These are phyloP conservation scores for Callipepla californica DNA, from an alignment of 2,113 vertebrate genomes.

Conservation along the genomic window DNA sequence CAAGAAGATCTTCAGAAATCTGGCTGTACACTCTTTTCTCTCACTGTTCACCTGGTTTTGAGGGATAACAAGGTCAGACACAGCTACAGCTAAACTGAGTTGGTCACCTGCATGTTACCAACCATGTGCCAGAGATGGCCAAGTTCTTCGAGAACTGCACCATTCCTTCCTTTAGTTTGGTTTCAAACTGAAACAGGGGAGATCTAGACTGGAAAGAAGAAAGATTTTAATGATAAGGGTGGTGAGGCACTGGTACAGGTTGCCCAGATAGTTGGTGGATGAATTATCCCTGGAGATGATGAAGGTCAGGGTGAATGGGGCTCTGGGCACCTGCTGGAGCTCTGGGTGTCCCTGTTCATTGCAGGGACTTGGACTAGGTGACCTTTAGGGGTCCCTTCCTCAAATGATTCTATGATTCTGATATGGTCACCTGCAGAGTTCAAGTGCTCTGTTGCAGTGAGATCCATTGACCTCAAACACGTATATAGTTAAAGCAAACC, in stretches of 20 bases:
- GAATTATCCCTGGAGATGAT: no score
- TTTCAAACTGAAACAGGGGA: no score
- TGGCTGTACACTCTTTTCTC: not conserved
- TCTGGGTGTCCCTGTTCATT: no score
- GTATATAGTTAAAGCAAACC: not conserved
- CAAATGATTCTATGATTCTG: no score
- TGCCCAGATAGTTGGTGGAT: no score
- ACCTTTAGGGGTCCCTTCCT: no score
- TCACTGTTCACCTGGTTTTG: not conserved
- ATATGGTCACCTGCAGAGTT: not conserved
- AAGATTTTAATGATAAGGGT: no score
- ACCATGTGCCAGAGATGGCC: not conserved
- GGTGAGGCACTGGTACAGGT: no score
- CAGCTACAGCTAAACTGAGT: not conserved
- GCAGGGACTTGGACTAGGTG: no score
- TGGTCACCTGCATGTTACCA: not conserved
- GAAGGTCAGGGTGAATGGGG: no score
- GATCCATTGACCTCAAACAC: not conserved
- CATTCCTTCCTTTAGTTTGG: not conserved
- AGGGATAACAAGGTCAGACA: not conserved
- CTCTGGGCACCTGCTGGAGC: no score
- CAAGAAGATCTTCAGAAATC: not conserved
- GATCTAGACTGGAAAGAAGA: no score
- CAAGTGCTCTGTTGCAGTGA: not conserved
- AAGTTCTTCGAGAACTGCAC: not conserved